A percentile compares a stretch with the other conserved stretches of the same genome.
These are phyloP conservation scores for Nudaria mundana DNA, from an alignment of 2,888 invertebrate genomes.

Conservation along the genomic window DNA sequence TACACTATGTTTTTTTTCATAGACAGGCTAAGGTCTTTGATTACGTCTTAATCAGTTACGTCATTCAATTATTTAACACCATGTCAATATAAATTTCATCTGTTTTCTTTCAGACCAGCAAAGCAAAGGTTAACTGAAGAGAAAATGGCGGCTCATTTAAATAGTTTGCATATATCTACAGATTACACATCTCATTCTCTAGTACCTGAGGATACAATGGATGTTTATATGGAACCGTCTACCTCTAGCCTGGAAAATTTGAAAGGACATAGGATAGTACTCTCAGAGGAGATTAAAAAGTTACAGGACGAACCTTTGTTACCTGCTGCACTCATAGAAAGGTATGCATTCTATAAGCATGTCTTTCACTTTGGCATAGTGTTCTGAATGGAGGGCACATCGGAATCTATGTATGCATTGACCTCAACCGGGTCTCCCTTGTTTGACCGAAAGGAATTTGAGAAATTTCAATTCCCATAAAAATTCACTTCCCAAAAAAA, in stretches of 20 bases:
- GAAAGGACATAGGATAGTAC: slow-evolving; percentile 78
- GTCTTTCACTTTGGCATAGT: too few relatives aligned
- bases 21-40: too few relatives aligned
- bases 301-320: slow-evolving; percentile 84
- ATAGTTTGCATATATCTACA: slow-evolving; percentile 86
- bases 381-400: too few relatives aligned
- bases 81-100: too few relatives aligned
- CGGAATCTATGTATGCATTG: too few relatives aligned
- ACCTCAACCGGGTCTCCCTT: too few relatives aligned
- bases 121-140: slow-evolving; percentile 92
- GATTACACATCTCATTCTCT: slow-evolving; percentile 61
- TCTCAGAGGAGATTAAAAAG: slow-evolving; percentile 87
- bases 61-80: too few relatives aligned
- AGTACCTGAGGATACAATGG: slow-evolving; percentile 52
- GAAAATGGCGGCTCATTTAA: slow-evolving; percentile 91
- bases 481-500: too few relatives aligned
- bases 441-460: too few relatives aligned
- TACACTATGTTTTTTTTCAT: too few relatives aligned
- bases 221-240: slow-evolving; percentile 51
- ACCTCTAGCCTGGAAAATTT: slow-evolving; percentile 41
- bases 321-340: slow-evolving; percentile 84
- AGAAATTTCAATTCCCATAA: too few relatives aligned
- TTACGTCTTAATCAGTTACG: too few relatives aligned
- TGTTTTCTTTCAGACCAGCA: slow-evolving; percentile 72
- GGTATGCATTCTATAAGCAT: slow-evolving; percentile 51